A percentile compares a stretch with the other conserved stretches of the same genome.
Evolutionary conservation across 2,113 vertebrate species (phyloP).

Genomic region (Labeo catla): DNA sequence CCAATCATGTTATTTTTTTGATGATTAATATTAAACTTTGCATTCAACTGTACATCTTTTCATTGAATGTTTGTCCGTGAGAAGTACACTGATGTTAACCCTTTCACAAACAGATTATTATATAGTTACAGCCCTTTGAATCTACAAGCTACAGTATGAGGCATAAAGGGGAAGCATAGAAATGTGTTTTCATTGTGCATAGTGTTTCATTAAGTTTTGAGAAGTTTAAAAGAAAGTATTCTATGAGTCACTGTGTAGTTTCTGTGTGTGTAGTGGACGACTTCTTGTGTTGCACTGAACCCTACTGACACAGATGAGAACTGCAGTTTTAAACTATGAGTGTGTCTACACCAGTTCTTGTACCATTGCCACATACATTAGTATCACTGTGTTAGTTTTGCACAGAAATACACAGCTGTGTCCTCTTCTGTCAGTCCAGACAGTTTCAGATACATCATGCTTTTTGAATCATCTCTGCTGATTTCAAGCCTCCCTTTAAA

Average conservation of each 20-base stretch:
- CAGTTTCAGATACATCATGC: slow-evolving; percentile 44
- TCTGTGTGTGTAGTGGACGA: too few species aligned
- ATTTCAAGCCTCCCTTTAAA: slow-evolving; percentile 59
- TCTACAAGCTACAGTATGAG: neutral
- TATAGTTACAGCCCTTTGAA: neutral
- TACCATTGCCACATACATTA: too few species aligned
- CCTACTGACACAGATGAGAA: too few species aligned
- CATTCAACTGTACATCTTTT: neutral
- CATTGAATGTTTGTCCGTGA: neutral
- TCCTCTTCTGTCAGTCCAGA: slow-evolving; percentile 15
- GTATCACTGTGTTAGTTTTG: too few species aligned
- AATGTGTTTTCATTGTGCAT: neutral
- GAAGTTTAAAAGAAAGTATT: too few species aligned
- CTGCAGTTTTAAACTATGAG: neutral
- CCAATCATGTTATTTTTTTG: neutral
- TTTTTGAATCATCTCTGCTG: slow-evolving; percentile 10
- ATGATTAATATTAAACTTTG: neutral
- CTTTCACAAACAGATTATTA: neutral
- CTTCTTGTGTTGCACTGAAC: neutral
- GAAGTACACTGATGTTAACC: neutral
- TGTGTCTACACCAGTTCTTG: neutral
- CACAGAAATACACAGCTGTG: too few species aligned
- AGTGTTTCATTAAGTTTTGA: too few species aligned
- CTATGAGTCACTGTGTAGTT: neutral
- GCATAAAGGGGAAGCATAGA: neutral